A percentile compares a stretch with the other conserved stretches of the same genome.
phyloP scores from a whole-genome alignment of 2,888 invertebrate species.

The Sesamia inferens region DNA sequence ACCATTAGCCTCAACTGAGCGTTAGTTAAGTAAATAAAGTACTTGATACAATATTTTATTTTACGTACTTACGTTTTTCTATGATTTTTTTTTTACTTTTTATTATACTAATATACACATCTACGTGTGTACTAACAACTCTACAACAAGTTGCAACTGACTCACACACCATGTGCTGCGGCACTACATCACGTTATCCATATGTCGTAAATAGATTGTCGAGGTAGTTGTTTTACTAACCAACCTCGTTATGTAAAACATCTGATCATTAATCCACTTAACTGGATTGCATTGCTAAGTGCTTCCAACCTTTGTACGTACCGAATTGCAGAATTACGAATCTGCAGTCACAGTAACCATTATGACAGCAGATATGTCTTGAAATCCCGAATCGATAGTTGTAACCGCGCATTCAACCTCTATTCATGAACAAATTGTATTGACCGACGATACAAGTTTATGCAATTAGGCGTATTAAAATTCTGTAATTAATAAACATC shows the following conservation, averaged over 20 bases:
- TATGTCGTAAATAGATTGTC: neutral
- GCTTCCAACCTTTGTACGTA: neutral
- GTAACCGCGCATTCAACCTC: neutral
- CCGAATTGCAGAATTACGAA: neutral
- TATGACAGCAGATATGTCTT: neutral
- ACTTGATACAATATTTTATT: constrained; percentile 44
- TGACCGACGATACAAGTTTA: neutral
- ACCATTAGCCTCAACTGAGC: neutral
- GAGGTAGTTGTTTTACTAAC: neutral
- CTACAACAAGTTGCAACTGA: constrained; percentile 7
- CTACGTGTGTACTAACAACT: constrained; percentile 32
- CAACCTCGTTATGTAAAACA: neutral
- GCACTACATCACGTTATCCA: neutral
- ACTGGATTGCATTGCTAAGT: neutral
- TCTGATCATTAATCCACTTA: neutral
- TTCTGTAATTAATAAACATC: neutral
- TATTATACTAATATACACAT: constrained; percentile 21
- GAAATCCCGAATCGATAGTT: neutral
- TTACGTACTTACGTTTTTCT: constrained; percentile 49
- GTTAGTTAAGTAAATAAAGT: constrained; percentile 33
- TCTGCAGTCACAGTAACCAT: neutral
- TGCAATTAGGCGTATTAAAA: neutral
- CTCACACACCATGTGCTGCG: neutral
- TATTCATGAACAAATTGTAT: neutral
- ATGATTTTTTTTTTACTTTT: constrained; percentile 30